phyloP scores from a whole-genome alignment of 2,113 vertebrate species.

The Diphyllodes magnificus region DNA sequence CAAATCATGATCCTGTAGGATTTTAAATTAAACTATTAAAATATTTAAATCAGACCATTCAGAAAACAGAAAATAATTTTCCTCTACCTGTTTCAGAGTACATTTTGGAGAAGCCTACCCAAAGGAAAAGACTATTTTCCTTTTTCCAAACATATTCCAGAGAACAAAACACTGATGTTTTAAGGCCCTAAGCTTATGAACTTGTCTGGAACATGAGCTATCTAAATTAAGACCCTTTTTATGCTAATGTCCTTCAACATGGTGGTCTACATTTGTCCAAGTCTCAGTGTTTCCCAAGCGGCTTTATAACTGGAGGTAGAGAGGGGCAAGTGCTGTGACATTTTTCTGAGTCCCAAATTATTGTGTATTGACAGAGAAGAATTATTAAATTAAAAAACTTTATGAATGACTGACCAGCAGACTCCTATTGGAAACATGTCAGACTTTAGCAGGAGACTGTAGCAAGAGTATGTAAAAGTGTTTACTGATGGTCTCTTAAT shows the following conservation, averaged over 20 bases:
- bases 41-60: background rate
- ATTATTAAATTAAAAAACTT: background rate
- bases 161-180: background rate
- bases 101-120: background rate
- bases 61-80: background rate
- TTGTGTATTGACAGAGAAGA: background rate
- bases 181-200: accelerated
- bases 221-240: background rate
- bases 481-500: background rate
- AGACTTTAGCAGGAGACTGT: background rate
- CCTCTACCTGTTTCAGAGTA: background rate
- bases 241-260: background rate
- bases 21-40: background rate
- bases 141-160: background rate
- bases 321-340: background rate
- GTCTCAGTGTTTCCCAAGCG: background rate
- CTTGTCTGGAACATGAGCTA: background rate
- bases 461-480: background rate
- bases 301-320: background rate
- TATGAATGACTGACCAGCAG: background rate
- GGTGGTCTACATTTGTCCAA: background rate
- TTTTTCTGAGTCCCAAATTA: background rate
- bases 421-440: background rate
- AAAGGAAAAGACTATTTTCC: background rate
- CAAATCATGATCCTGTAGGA: background rate